Percentiles rank a stretch among this genome's conserved stretches.
phyloP scores from a whole-genome alignment of 2,888 invertebrate genomes.

The Neocrepidodera transversa region DNA sequence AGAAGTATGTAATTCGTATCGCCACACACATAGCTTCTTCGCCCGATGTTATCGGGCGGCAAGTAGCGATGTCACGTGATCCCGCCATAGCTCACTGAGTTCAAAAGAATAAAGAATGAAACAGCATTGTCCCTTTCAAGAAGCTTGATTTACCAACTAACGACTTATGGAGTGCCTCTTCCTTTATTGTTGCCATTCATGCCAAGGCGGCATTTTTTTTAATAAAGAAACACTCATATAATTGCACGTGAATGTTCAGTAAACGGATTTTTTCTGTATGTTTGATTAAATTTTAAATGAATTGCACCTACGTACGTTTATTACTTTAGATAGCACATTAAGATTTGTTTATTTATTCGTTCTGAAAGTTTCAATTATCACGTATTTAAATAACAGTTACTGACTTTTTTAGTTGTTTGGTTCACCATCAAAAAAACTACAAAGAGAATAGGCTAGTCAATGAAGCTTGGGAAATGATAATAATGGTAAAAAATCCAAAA shows the following conservation, averaged over 20 bases:
- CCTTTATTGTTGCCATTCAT: neutral
- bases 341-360: too few relatives aligned
- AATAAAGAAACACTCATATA: neutral
- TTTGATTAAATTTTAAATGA: too few relatives aligned
- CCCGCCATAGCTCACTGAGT: slow-evolving; percentile 35
- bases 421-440: too few relatives aligned
- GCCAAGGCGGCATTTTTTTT: slow-evolving; percentile 10
- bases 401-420: too few relatives aligned
- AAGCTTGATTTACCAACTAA: slow-evolving; percentile 29
- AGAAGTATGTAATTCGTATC: slow-evolving; percentile 16
- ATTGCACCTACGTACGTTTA: too few relatives aligned
- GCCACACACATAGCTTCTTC: slow-evolving; percentile 38
- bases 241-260: neutral
- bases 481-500: too few relatives aligned
- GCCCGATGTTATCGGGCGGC: slow-evolving; percentile 41
- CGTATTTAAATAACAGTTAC: too few relatives aligned
- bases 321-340: too few relatives aligned
- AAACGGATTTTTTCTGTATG: neutral
- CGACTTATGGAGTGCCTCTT: slow-evolving; percentile 7
- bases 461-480: too few relatives aligned
- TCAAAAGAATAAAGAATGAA: slow-evolving; percentile 32
- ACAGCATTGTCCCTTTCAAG: slow-evolving; percentile 28
- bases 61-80: slow-evolving; percentile 42
- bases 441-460: too few relatives aligned
- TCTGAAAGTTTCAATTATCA: too few relatives aligned